These are phyloP conservation scores for Drosophila tropicalis DNA, from an alignment of 1,140 invertebrate genomes.

Conservation along the genomic window DNA sequence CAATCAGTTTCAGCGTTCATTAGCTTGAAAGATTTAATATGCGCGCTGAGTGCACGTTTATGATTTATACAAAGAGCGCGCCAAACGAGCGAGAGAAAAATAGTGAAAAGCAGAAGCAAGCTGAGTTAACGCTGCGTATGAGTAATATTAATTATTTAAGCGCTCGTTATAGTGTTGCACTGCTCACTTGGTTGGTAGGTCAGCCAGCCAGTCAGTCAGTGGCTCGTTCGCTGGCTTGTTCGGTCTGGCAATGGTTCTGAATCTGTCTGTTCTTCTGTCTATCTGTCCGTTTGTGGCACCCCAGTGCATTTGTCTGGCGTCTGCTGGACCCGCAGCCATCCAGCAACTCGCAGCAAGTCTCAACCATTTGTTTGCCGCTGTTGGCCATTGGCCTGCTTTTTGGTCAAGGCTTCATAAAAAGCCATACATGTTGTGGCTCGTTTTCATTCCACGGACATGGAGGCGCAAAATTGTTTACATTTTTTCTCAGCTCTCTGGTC, in stretches of 20 bases:
- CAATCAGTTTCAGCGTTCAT: slow-evolving; percentile 64
- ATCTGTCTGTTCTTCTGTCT: slow-evolving; percentile 9
- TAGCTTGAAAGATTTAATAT: slow-evolving; percentile 73
- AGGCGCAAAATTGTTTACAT: slow-evolving; percentile 74
- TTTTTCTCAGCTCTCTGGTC: slow-evolving; percentile 48
- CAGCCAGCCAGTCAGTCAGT: slow-evolving; percentile 34
- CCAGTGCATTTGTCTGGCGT: slow-evolving; percentile 75
- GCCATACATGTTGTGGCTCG: slow-evolving; percentile 49
- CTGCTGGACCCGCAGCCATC: slow-evolving; percentile 25
- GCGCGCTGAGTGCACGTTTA: slow-evolving; percentile 69
- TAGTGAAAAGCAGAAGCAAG: slow-evolving; percentile 13
- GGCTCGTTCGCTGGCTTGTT: neutral
- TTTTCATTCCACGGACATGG: slow-evolving; percentile 19
- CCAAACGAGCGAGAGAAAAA: slow-evolving; percentile 3
- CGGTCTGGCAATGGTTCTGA: neutral
- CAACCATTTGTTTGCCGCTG: slow-evolving; percentile 56
- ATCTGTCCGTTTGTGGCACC: slow-evolving; percentile 70
- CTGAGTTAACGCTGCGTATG: slow-evolving; percentile 53
- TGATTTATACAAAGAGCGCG: slow-evolving; percentile 55
- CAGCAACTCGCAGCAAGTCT: slow-evolving; percentile 14
- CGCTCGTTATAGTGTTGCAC: slow-evolving; percentile 68
- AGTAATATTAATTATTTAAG: slow-evolving; percentile 81
- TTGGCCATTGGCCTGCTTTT: slow-evolving; percentile 71
- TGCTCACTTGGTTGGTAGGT: slow-evolving; percentile 54
- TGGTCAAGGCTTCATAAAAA: slow-evolving; percentile 71